These are phyloP conservation scores for Tragelaphus eurycerus DNA, from an alignment of 2,797 vertebrate species.

Conservation along the genomic window DNA sequence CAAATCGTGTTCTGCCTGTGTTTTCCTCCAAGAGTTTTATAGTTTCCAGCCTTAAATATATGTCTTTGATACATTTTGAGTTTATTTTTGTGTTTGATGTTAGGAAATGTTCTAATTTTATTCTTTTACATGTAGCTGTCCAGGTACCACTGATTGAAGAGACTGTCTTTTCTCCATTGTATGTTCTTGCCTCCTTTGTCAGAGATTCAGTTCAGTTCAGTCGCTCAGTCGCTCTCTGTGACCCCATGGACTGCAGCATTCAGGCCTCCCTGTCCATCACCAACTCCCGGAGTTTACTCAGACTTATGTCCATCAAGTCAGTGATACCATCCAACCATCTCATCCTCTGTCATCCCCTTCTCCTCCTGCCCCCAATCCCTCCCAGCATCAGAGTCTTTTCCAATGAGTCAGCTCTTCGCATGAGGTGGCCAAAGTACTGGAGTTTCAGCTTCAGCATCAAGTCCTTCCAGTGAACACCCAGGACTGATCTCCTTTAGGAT, in stretches of 20 bases:
- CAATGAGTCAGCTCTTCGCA: not conserved
- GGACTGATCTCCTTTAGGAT: not conserved
- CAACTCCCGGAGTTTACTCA: not conserved
- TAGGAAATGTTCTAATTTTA: not conserved
- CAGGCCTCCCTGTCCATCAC: not conserved
- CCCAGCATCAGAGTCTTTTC: not conserved
- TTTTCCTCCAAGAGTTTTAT: not conserved
- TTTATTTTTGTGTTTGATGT: not conserved
- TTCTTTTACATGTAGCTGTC: not conserved
- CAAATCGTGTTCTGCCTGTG: not conserved
- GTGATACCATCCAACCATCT: not conserved
- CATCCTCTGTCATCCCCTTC: not conserved
- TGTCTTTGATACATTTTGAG: not conserved
- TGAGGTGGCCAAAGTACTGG: not conserved
- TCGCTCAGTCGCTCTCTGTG: rapidly evolving
- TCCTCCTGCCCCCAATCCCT: not conserved
- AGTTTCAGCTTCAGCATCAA: not conserved
- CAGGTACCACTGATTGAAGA: not conserved
- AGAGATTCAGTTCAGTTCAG: not conserved
- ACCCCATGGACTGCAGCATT: rapidly evolving
- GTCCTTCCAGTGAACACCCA: not conserved
- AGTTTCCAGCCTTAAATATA: not conserved
- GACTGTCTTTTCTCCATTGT: not conserved
- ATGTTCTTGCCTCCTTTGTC: not conserved
- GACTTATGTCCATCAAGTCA: rapidly evolving